These are phyloP conservation scores for Riptortus pedestris DNA, from an alignment of 1,140 invertebrate genomes.

Conservation along the genomic window DNA sequence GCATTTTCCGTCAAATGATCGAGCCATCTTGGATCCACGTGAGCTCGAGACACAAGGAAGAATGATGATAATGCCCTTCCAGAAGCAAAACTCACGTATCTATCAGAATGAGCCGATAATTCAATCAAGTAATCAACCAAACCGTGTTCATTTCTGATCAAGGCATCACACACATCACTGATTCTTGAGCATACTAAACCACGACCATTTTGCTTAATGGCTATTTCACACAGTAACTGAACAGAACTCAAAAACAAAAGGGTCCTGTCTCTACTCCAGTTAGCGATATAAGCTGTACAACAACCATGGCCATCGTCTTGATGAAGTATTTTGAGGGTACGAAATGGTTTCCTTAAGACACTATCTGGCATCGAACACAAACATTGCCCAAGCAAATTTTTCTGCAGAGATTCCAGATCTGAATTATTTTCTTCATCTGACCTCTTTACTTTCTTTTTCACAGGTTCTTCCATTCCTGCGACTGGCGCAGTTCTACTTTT, in stretches of 20 bases:
- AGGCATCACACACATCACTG: constrained; percentile 63
- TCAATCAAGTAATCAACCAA: constrained; percentile 74
- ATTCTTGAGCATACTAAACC: constrained; percentile 69
- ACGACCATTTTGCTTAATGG: constrained; percentile 68
- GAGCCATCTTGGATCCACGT: constrained; percentile 63
- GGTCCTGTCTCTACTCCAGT: constrained; percentile 59
- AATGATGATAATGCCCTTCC: constrained; percentile 69
- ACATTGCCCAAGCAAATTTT: constrained; percentile 56
- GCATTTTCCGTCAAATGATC: constrained; percentile 48
- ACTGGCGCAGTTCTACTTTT: constrained; percentile 28
- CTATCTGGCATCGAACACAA: constrained; percentile 63
- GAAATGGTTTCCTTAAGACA: constrained; percentile 55
- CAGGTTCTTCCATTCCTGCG: constrained; percentile 44
- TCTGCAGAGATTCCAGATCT: constrained; percentile 46
- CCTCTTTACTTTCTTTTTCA: constrained; percentile 61
- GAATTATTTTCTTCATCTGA: constrained; percentile 45
- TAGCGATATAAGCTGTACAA: constrained; percentile 45
- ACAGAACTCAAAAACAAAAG: constrained; percentile 69
- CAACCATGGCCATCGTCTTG: constrained; percentile 37
- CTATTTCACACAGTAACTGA: constrained; percentile 71
- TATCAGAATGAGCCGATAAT: constrained; percentile 61
- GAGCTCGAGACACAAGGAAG: constrained; percentile 69
- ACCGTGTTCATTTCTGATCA: constrained; percentile 66
- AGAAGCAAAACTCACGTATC: constrained; percentile 68
- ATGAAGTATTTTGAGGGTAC: constrained; percentile 39